Evolutionary conservation across 1,140 invertebrate genomes (phyloP), one percentile per base, ranked within the genome.

Genomic region (Drosophila quadrilineata): DNA sequence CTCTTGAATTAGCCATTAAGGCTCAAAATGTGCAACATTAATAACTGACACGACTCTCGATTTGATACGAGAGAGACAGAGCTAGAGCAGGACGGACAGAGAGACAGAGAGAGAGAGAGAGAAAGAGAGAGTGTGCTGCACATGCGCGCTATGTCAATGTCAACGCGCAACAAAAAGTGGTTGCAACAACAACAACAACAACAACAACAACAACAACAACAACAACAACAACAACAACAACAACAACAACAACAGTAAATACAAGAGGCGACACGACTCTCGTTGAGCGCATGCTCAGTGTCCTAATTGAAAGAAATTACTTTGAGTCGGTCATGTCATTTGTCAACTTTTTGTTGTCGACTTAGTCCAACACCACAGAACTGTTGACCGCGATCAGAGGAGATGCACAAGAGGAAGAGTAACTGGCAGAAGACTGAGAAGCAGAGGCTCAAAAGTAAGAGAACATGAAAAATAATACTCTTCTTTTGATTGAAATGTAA

Each of bases 261-360:
- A n/a, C n/a, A n/a, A n/a, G n/a, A n/a, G n/a, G n/a, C n/a, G 9
- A 26, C 6, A 8, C 24, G 19, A 10, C 19, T 33, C 21, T 14
- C n/a, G n/a, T n/a, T n/a, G 35, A 16, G 68, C 68, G 74, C 62
- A 38, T 76, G 75, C 59, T 66, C 73, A 72, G 59, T 53, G 40
- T 74, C 87, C 77, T 88, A 88, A 88, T 88, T 88, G 87, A 88
- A 88, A 88, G 87, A 87, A 88, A 88, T 88, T 88, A 88, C 87
- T 88, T 88, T 87, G 77, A 85, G 84, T 82, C 71, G 60, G 53
- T 45, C 50, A 49, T 67, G 57, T 76, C 87, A 87, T 88, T 88
- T 88, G 87, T 88, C 87, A 87, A 63, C 63, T 87, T 75, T 84
- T 86, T 86, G 82, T 86, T 66, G 46, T 29, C 36, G 36, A 57